Conservation (phyloP, 2,113 vertebrate species). For the Falco punctatus region DNA sequence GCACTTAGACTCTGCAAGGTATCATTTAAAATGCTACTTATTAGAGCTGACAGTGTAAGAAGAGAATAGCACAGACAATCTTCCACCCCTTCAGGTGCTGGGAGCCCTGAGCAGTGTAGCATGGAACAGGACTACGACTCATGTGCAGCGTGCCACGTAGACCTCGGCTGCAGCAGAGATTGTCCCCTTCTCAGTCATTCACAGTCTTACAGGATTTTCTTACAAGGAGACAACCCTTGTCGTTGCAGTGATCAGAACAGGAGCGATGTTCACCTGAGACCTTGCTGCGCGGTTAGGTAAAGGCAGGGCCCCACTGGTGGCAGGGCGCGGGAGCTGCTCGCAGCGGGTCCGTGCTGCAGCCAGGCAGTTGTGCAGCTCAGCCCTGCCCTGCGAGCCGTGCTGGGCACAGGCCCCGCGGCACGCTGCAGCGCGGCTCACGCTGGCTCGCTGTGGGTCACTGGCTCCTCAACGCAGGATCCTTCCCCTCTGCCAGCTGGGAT, state of each 20-base stretch:
- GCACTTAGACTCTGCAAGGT: neutral
- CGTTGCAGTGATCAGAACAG: neutral
- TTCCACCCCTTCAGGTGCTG: neutral
- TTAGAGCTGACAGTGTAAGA: neutral
- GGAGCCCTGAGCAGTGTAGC: neutral
- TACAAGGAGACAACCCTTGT: neutral
- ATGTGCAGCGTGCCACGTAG: fast-evolving
- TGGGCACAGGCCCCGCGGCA: neutral
- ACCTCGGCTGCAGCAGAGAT: neutral
- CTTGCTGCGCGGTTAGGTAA: neutral
- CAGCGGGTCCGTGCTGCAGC: neutral
- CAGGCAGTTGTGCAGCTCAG: neutral
- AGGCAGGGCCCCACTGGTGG: fast-evolving
- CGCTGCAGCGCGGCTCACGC: fast-evolving
- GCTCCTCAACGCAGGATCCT: fast-evolving
- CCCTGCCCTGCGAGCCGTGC: fast-evolving
- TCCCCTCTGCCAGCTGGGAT: neutral
- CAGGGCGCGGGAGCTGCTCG: fast-evolving
- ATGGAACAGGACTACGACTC: neutral
- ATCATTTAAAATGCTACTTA: neutral
- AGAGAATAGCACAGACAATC: neutral
- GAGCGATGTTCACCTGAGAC: neutral
- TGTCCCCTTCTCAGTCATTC: neutral
- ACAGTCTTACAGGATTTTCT: neutral
- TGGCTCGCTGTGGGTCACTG: neutral